Base-by-base conservation (phyloP, 1,140 invertebrate genomes). In the Procambarus virginalis region DNA sequence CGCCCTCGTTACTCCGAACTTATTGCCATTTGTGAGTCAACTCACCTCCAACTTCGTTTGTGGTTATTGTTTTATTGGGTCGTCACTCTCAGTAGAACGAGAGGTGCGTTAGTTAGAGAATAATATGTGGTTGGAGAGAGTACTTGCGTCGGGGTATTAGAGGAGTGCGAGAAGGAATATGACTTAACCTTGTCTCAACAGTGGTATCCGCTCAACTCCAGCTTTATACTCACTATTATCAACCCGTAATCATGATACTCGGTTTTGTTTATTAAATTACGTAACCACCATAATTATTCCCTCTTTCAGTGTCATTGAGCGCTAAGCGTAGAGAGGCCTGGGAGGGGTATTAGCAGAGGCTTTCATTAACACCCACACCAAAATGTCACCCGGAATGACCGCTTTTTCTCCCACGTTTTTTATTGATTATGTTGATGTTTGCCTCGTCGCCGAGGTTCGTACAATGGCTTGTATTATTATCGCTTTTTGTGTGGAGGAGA, bases 361-460 rank as follows among this genome's bases (percentile, higher is more conserved):
- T n/a, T 70, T 70, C 68, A 70, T 70, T 70, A 70, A 70, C 68
- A 70, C 68, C 22, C 3, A 22, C n/a, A 22, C 20, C 68, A 70
- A 70, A 70, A 70, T 70, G 68, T 70, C 68, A 70, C 68, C 68
- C n/a, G 20, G n/a, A 34, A 17, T 70, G 68, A 70, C 68, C n/a
- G n/a, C n/a, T 70, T 70, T 70, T 70, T 70, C n/a, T 70, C n/a
- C 5, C 51, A 5, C 17, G 20, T 70, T 70, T 70, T 70, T 22
- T 70, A 70, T 70, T 70, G 68, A 22, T 70, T 22, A 70, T 70
- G 68, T n/a, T 70, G 68, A 70, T 34, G 68, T 70, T 22, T 70
- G n/a, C 22, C n/a, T 22, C 22, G n/a, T 12, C n/a, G 68, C 20
- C n/a, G 68, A 10, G 22, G 4, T 68, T 68, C 64, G 17, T 68